phyloP scores from a whole-genome alignment of 92 coral and sea anemone genomes.

The Chrysogorgia sp. region DNA sequence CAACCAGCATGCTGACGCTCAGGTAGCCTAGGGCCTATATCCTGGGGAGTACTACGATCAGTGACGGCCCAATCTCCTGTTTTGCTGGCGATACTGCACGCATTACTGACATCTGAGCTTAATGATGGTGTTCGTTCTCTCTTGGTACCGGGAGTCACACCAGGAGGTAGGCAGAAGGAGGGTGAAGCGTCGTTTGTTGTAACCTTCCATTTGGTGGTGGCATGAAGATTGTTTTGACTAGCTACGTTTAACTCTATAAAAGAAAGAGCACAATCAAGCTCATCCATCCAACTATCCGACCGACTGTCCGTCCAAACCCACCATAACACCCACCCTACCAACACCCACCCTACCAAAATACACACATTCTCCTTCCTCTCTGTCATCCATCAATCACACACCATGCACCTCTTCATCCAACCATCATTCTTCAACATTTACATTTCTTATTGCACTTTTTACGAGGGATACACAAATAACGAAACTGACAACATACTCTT shows the following conservation, averaged over 20 bases:
- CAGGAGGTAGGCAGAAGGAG: conserved; percentile 38
- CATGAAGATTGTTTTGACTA: conserved; percentile 24
- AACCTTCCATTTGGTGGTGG: conserved; percentile 94
- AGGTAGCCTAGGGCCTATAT: conserved; percentile 83
- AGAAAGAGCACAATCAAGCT: background rate
- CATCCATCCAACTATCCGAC: too few species aligned
- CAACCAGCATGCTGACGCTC: conserved; percentile 99
- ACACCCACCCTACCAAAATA: too few species aligned
- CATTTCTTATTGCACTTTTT: too few species aligned
- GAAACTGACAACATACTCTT: background rate
- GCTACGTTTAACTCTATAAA: background rate
- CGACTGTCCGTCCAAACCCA: too few species aligned
- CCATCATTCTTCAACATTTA: too few species aligned
- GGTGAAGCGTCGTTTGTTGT: conserved; percentile 80
- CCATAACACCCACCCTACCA: too few species aligned
- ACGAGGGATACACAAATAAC: too few species aligned
- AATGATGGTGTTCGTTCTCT: conserved; percentile 68
- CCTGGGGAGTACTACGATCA: conserved; percentile 64
- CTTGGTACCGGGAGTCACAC: background rate
- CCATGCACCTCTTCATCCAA: too few species aligned
- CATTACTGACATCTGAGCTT: conserved; percentile 75
- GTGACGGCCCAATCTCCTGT: conserved; percentile 92
- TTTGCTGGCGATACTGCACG: conserved; percentile 82
- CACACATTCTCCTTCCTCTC: too few species aligned
- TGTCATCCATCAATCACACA: too few species aligned